Conservation (phyloP, 2,888 invertebrate species). For the Hypsopygia costalis region DNA sequence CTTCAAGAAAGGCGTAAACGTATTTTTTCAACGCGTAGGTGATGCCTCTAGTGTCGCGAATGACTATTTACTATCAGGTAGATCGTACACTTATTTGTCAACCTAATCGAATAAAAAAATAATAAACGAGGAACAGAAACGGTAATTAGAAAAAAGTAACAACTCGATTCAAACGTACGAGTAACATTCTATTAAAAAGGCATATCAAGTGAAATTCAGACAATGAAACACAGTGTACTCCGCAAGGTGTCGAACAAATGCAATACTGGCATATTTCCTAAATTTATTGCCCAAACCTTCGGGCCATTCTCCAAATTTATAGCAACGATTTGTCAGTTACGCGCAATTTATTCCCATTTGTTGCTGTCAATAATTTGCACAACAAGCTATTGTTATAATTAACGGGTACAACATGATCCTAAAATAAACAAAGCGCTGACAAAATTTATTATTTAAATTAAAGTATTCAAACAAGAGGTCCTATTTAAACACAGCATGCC, state of each 20-base stretch:
- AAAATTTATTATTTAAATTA: conserved; percentile 18
- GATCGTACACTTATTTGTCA: no score
- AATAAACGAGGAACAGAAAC: not conserved
- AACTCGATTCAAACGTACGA: not conserved
- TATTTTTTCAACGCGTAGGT: no score
- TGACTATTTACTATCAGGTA: no score
- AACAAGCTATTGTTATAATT: conserved; percentile 7
- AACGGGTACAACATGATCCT: conserved; percentile 1
- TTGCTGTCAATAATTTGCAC: conserved; percentile 14
- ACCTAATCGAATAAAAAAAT: no score
- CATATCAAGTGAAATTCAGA: not conserved
- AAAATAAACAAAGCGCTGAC: conserved; percentile 7
- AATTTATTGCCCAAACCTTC: conserved; percentile 14
- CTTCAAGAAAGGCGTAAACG: no score
- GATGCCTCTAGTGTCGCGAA: no score
- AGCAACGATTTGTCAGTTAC: conserved; percentile 12
- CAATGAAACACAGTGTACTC: not conserved
- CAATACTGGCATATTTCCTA: conserved; percentile 14
- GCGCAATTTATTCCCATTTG: conserved; percentile 10
- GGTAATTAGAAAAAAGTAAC: not conserved
- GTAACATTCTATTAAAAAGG: not conserved
- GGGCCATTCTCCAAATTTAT: conserved; percentile 14
- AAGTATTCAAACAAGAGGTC: conserved; percentile 15
- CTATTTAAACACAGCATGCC: conserved; percentile 19
- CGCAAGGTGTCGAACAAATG: conserved; percentile 10